phyloP scores from a whole-genome alignment of 2,113 vertebrate genomes.

The Psilopsiagon aymara region DNA sequence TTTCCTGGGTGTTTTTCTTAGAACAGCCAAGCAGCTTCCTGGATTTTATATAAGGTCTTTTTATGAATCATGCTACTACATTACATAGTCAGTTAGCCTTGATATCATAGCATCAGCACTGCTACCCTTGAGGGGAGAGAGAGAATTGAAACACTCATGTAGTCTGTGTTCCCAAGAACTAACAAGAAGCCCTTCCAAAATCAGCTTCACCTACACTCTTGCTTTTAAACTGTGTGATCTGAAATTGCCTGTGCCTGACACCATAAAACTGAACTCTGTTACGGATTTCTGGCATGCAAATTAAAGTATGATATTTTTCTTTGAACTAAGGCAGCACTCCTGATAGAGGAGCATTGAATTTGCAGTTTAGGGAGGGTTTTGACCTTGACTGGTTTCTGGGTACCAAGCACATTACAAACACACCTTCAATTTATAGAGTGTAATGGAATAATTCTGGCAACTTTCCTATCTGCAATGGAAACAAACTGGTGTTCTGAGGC shows the following conservation, averaged over 20 bases:
- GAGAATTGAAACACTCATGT: neutral
- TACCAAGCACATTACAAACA: neutral
- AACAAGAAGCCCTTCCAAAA: neutral
- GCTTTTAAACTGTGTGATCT: neutral
- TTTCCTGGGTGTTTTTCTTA: neutral
- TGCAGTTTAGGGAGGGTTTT: neutral
- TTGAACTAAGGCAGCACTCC: neutral
- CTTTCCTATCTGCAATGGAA: neutral
- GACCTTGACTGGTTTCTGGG: neutral
- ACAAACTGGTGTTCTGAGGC: neutral
- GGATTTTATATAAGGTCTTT: neutral
- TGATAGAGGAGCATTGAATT: neutral
- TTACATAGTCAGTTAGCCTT: neutral
- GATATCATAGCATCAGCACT: neutral
- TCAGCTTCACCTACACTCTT: neutral
- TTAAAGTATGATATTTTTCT: neutral
- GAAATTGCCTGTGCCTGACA: neutral
- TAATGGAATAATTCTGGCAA: neutral
- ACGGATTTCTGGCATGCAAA: neutral
- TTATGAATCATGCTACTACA: neutral
- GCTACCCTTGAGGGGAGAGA: neutral
- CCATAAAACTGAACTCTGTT: neutral
- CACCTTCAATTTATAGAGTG: fast-evolving
- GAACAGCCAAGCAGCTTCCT: neutral
- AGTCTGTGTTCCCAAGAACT: neutral